A percentile compares a stretch with the other conserved stretches of the same genome.
phyloP scores from a whole-genome alignment of 2,888 invertebrate species.

The Apotomis capreana region DNA sequence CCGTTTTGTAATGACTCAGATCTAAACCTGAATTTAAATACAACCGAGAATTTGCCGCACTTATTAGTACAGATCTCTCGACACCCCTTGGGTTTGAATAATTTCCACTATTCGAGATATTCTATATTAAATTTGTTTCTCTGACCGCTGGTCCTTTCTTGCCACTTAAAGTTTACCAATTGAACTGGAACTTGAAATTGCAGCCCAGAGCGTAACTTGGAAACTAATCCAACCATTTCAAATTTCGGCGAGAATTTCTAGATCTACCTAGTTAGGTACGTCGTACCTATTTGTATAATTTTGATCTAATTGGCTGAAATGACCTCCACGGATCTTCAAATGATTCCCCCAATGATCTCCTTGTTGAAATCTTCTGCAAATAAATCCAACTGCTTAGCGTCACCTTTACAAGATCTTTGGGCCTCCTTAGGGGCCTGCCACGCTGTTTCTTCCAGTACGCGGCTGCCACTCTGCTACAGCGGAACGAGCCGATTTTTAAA shows the following conservation, averaged over 20 bases:
- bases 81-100: conserved; percentile 6
- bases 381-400: too few species aligned
- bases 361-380: too few species aligned
- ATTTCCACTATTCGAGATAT: conserved; percentile 14
- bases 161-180: conserved; percentile 26
- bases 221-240: conserved; percentile 19
- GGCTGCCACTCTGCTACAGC: too few species aligned
- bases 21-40: conserved; percentile 23
- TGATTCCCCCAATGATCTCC: too few species aligned
- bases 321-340: too few species aligned
- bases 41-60: conserved; percentile 13
- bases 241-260: conserved; percentile 8
- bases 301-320: background rate
- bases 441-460: too few species aligned
- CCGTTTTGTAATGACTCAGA: conserved; percentile 17
- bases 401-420: too few species aligned
- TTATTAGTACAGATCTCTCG: conserved; percentile 19
- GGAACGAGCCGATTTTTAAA: too few species aligned
- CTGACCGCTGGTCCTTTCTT: conserved; percentile 26
- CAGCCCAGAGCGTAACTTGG: conserved; percentile 14
- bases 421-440: too few species aligned
- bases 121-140: conserved; percentile 23
- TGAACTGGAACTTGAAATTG: conserved; percentile 31
- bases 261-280: background rate
- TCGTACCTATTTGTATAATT: conserved; percentile 3